phyloP scores from a whole-genome alignment of 2,113 vertebrate genomes.

The Sminthopsis crassicaudata region DNA sequence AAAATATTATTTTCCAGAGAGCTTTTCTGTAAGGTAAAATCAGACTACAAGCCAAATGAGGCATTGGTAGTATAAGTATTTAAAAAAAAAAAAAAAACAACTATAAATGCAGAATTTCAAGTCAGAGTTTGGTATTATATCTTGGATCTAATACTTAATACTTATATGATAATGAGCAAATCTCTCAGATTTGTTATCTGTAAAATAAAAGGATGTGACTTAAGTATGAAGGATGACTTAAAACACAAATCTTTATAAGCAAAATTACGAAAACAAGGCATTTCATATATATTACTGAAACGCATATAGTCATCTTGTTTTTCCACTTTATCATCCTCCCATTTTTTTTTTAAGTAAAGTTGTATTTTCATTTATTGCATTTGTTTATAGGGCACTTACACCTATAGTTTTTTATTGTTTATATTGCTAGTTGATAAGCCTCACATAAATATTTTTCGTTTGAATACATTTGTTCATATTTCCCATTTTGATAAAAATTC shows the following conservation, averaged over 20 bases:
- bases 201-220: background rate
- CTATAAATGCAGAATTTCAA: background rate
- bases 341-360: conserved; percentile 46
- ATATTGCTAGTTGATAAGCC: conserved; percentile 1
- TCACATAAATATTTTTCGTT: background rate
- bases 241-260: background rate
- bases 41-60: background rate
- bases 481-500: conserved; percentile 7
- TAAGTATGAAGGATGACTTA: background rate
- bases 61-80: background rate
- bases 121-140: background rate
- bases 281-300: conserved; percentile 26
- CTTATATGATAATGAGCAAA: background rate
- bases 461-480: conserved; percentile 14
- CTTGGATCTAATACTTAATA: background rate
- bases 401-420: background rate
- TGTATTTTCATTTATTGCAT: conserved; percentile 35
- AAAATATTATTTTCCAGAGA: background rate
- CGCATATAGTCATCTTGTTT: conserved; percentile 18
- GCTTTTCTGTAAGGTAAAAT: background rate
- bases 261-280: background rate
- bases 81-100: background rate
- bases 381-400: conserved; percentile 24
- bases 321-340: conserved; percentile 2
- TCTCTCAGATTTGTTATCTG: background rate